Evolutionary conservation across 2,797 vertebrate species (phyloP).

Genomic region (Diplodus puntazzo): DNA sequence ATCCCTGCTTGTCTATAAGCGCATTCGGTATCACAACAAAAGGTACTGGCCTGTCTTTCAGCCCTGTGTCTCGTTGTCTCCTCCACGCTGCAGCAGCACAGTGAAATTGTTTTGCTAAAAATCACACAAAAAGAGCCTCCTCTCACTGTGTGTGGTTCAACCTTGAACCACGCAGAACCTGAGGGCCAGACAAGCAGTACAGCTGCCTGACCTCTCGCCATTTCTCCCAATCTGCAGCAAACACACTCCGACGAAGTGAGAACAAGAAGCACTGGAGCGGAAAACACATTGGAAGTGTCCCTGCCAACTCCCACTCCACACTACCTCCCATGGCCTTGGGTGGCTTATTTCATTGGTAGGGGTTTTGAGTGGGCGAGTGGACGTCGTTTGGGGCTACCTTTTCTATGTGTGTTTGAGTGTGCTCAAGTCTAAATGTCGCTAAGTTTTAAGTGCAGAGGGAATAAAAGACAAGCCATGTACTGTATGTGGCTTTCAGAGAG

Average conservation of each 20-base stretch:
- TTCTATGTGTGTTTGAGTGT: slow-evolving; percentile 13
- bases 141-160: slow-evolving; percentile 61
- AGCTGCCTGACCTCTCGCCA: slow-evolving; percentile 71
- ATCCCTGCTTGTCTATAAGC: slow-evolving; percentile 73
- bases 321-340: slow-evolving; percentile 60
- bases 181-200: slow-evolving; percentile 59
- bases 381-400: slow-evolving; percentile 43
- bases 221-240: slow-evolving; percentile 76
- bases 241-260: slow-evolving; percentile 82
- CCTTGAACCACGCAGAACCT: slow-evolving; percentile 76
- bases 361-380: slow-evolving; percentile 50
- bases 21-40: slow-evolving; percentile 69
- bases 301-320: slow-evolving; percentile 70
- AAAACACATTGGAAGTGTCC: slow-evolving; percentile 84
- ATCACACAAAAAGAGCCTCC: slow-evolving; percentile 35
- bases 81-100: slow-evolving; percentile 24
- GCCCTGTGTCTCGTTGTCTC: slow-evolving; percentile 32
- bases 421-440: slow-evolving; percentile 13
- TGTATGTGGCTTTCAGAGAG: background rate
- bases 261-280: slow-evolving; percentile 78
- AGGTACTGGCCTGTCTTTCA: slow-evolving; percentile 55
- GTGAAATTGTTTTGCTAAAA: slow-evolving; percentile 60
- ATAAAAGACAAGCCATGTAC: slow-evolving; percentile 6
- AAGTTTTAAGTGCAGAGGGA: slow-evolving; percentile 8
- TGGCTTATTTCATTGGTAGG: slow-evolving; percentile 60